phyloP scores from a whole-genome alignment of 2,113 vertebrate species.

The Uria aalge region DNA sequence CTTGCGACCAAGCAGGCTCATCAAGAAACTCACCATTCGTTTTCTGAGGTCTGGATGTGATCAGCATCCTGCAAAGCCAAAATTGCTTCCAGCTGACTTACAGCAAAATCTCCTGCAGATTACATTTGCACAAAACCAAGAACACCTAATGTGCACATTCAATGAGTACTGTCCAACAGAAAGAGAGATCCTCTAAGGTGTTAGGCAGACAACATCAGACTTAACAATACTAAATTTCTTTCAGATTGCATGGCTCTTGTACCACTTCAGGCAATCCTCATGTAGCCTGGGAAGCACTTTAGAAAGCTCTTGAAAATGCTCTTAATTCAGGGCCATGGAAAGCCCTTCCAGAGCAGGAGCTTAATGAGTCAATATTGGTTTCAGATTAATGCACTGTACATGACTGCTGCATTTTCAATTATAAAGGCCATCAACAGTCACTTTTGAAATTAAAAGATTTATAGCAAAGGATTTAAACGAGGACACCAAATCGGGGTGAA shows the following conservation, averaged over 20 bases:
- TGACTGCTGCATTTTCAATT: neutral
- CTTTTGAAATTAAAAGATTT: neutral
- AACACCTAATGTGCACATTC: neutral
- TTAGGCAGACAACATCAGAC: neutral
- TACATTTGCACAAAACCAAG: neutral
- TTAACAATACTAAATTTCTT: neutral
- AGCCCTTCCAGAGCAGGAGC: neutral
- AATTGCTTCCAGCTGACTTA: neutral
- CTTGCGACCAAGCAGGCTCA: neutral
- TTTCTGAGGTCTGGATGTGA: neutral
- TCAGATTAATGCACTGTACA: neutral
- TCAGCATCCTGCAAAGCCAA: neutral
- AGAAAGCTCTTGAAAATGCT: neutral
- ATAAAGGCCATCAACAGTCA: neutral
- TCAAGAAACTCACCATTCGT: neutral
- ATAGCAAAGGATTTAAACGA: neutral
- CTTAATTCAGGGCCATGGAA: neutral
- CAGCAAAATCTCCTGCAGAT: neutral
- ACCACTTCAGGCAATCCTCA: neutral
- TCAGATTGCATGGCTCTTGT: accelerated
- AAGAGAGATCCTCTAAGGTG: neutral
- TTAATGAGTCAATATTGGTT: neutral
- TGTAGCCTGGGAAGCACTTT: neutral
- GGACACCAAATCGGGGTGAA: neutral
- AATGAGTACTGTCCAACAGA: accelerated